Evolutionary conservation across 2,113 vertebrate species (phyloP).

Genomic region (Hyla sarda): DNA sequence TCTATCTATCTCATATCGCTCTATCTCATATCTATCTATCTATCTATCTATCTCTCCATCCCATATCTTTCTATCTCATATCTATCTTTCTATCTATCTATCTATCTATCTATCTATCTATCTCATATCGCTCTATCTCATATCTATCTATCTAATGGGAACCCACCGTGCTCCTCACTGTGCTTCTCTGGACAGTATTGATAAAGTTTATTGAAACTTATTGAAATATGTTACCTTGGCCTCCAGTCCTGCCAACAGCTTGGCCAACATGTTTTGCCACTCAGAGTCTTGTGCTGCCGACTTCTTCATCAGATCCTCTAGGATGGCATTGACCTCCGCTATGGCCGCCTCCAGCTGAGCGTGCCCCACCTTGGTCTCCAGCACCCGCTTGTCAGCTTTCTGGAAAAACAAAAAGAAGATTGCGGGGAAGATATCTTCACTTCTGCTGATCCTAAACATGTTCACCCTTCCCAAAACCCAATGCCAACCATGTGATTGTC

Average conservation of each 20-base stretch:
- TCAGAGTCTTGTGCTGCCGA: slow-evolving; percentile 61
- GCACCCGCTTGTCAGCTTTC: slow-evolving; percentile 66
- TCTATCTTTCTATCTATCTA: too few species aligned
- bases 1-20: too few species aligned
- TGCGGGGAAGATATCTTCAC: background rate
- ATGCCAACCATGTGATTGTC: background rate
- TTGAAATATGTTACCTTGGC: slow-evolving; percentile 66
- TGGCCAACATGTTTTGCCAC: slow-evolving; percentile 66
- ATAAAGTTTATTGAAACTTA: background rate
- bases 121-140: too few species aligned
- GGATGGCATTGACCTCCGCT: slow-evolving; percentile 63
- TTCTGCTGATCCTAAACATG: background rate
- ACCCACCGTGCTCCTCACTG: too few species aligned
- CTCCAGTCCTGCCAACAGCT: slow-evolving; percentile 62
- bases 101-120: too few species aligned
- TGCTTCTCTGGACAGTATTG: too few species aligned
- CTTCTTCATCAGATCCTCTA: slow-evolving; percentile 69
- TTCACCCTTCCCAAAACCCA: background rate
- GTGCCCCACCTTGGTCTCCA: slow-evolving; percentile 65
- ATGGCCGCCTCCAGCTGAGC: slow-evolving; percentile 63
- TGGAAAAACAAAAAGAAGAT: slow-evolving; percentile 29
- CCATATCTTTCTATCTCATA: too few species aligned
- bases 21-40: too few species aligned
- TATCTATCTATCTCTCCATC: too few species aligned
- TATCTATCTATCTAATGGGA: too few species aligned